Conservation (phyloP, 2,113 vertebrate genomes). For the Vireo altiloquus region DNA sequence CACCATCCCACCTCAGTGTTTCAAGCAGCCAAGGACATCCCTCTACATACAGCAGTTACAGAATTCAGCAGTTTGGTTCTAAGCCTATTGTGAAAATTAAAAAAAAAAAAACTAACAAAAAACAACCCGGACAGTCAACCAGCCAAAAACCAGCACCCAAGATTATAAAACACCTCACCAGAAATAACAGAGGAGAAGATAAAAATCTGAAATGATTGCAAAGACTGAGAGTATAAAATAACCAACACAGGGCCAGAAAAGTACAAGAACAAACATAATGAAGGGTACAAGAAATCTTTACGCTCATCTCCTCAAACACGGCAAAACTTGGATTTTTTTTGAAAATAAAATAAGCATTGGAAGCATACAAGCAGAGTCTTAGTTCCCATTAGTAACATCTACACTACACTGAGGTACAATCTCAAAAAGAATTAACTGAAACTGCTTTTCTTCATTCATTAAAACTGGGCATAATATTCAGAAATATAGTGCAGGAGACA, state of each 20-base stretch:
- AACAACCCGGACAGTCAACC: not conserved
- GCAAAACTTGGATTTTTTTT: not conserved
- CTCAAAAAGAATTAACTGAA: not conserved
- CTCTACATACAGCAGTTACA: not conserved
- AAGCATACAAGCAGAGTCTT: not conserved
- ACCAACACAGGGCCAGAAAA: not conserved
- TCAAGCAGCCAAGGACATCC: not conserved
- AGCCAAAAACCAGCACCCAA: accelerated
- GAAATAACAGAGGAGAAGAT: not conserved
- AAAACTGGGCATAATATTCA: not conserved
- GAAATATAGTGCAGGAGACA: not conserved
- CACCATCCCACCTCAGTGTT: not conserved
- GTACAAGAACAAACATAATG: not conserved
- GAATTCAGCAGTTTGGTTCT: not conserved
- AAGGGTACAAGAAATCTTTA: not conserved
- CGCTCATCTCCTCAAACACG: not conserved
- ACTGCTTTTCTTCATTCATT: not conserved
- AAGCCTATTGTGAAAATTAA: not conserved
- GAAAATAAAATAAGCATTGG: not conserved
- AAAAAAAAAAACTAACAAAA: not conserved
- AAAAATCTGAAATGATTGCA: not conserved
- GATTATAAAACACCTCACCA: not conserved
- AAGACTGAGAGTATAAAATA: not conserved
- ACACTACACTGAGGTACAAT: not conserved
- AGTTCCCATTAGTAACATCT: not conserved